Conservation (phyloP, 2,797 vertebrate species). For the Oryzias dopingdopingensis region DNA sequence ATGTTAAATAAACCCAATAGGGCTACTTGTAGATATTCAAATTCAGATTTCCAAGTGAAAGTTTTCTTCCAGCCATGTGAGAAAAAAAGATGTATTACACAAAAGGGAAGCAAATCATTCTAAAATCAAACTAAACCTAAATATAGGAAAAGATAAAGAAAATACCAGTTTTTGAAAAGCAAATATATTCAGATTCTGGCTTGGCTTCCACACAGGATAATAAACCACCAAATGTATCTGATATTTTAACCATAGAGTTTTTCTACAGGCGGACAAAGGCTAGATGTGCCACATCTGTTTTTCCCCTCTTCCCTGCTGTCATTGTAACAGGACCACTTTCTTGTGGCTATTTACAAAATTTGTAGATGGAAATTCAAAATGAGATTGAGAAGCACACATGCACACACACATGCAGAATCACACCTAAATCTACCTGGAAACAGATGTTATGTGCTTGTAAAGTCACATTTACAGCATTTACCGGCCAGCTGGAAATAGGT, state of each 20-base stretch:
- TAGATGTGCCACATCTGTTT: not conserved
- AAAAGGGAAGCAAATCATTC: not conserved
- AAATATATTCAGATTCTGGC: not conserved
- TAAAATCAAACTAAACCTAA: too few relatives aligned
- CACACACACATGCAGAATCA: not conserved
- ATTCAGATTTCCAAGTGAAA: too few relatives aligned
- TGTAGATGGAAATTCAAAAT: not conserved
- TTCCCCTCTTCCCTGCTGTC: not conserved
- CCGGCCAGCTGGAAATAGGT: conserved; percentile 7
- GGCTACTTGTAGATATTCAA: too few relatives aligned
- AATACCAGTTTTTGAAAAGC: not conserved
- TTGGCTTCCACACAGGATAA: not conserved
- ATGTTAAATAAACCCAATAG: too few relatives aligned
- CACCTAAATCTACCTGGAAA: conserved; percentile 4
- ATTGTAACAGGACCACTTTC: not conserved
- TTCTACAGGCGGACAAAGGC: not conserved
- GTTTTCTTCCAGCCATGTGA: not conserved
- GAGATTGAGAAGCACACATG: not conserved
- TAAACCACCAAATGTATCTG: not conserved
- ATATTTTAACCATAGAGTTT: not conserved
- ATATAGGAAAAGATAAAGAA: too few relatives aligned
- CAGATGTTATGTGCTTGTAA: conserved; percentile 11
- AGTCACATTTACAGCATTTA: conserved; percentile 14
- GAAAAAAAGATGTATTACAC: not conserved
- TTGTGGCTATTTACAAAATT: not conserved